These are phyloP conservation scores for Heliconius sara DNA, from an alignment of 2,888 invertebrate genomes.

Conservation along the genomic window DNA sequence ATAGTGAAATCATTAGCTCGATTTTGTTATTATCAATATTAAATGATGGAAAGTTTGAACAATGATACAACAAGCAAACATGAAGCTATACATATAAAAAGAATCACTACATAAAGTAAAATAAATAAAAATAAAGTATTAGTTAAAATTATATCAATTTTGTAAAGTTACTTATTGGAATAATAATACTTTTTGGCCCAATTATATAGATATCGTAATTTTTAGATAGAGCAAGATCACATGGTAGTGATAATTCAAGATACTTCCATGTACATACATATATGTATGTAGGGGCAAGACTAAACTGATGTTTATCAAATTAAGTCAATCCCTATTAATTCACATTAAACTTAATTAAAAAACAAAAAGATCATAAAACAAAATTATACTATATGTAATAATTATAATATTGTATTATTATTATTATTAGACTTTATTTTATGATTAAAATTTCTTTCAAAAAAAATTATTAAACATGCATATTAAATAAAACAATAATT, in stretches of 20 bases:
- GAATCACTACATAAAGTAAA: too few relatives aligned
- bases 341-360: too few relatives aligned
- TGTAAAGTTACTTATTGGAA: neutral
- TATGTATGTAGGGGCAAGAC: too few relatives aligned
- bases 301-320: too few relatives aligned
- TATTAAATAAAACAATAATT: neutral
- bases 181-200: slow-evolving; percentile 18
- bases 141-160: neutral
- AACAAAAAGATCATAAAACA: neutral
- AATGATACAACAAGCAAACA: neutral
- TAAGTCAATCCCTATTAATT: too few relatives aligned
- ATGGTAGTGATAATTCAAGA: neutral
- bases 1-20: neutral
- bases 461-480: neutral
- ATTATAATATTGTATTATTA: neutral
- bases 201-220: neutral
- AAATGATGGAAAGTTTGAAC: neutral
- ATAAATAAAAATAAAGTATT: too few relatives aligned
- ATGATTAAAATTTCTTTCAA: neutral
- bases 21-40: neutral
- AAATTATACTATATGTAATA: neutral
- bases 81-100: neutral
- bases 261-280: neutral
- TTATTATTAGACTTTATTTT: neutral
- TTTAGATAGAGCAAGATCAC: too few relatives aligned